Evolutionary conservation across 2,888 invertebrate species (phyloP), one percentile per base, ranked within the genome.

Genomic region (Coleophora deauratella): DNA sequence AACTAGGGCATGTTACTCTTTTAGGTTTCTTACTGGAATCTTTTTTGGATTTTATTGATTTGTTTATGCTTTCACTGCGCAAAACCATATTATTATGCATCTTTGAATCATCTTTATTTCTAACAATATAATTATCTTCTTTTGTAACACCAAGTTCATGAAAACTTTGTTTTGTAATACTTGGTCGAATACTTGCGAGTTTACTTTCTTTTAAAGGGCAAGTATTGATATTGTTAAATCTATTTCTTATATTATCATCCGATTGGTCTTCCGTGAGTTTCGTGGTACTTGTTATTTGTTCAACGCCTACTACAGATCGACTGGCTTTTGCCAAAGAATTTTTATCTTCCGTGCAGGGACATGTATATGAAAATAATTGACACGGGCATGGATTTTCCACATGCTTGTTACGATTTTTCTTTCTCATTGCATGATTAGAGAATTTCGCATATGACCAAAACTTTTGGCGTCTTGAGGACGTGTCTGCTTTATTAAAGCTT

Each of bases 341-440:
- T 49, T 64, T 61, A 27, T 36, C 33, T 14, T 62, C 63, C 1
- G 62, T 62, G 48, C 79, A 81, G 32, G 76, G 72, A 46, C 77
- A 78, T 10, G 69, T 65, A 43, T 76, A 77, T 4, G 77, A 75
- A 59, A 79, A 79, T 43, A 80, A 52, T 55, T 79, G 75, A 51
- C 79, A 77, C 0, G 78, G 76, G 45, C 78, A 80, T 3, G 76
- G 76, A 43, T 76, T 62, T 50, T 74, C 72, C 3, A 49, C 63
- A 9, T 60, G 63, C 40, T 68, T 68, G 1, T 59, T 61, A 15
- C 47, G 58, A 9, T 71, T 64, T 52, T 71, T 72, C 45, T 61
- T 74, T 52, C 60, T 73, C 9, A 11, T 31, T 9, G 4, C 11
- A 21, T 21, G 21, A 21, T 21, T 21, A 21, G 21, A 21, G 21